These are phyloP conservation scores for Aspiorhynchus laticeps DNA, from an alignment of 2,113 vertebrate genomes.

Conservation along the genomic window DNA sequence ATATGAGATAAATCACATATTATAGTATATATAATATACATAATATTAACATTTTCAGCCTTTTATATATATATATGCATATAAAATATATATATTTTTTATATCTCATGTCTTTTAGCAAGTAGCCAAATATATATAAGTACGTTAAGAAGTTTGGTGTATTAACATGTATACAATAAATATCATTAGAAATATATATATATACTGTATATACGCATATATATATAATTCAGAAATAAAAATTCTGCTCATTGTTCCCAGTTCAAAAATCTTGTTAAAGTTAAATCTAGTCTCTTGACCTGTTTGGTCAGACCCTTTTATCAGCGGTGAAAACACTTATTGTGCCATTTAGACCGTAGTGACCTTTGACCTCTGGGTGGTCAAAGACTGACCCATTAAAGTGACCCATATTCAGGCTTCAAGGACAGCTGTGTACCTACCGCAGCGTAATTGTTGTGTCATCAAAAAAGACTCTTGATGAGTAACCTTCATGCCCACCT, in stretches of 20 bases:
- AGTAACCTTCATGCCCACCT: constrained; percentile 43
- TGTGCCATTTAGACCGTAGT: constrained; percentile 3
- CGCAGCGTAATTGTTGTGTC: constrained; percentile 24
- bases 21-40: too few species aligned
- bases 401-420: constrained; percentile 28
- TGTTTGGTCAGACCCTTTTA: constrained; percentile 27
- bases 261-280: neutral
- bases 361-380: constrained; percentile 29
- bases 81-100: too few species aligned
- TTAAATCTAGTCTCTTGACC: neutral
- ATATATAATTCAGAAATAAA: neutral
- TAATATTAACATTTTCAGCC: too few species aligned
- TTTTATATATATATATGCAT: too few species aligned
- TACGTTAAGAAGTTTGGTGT: too few species aligned
- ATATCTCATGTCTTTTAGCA: too few species aligned
- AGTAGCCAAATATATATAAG: too few species aligned
- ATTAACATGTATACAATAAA: too few species aligned
- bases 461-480: constrained; percentile 46
- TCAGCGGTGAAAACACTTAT: constrained; percentile 3
- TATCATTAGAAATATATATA: too few species aligned
- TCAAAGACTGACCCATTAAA: constrained; percentile 41
- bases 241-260: neutral
- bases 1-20: too few species aligned
- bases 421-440: constrained; percentile 27
- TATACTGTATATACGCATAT: too few species aligned